phyloP scores from a whole-genome alignment of 1,140 invertebrate species.

The Dysdera silvatica region DNA sequence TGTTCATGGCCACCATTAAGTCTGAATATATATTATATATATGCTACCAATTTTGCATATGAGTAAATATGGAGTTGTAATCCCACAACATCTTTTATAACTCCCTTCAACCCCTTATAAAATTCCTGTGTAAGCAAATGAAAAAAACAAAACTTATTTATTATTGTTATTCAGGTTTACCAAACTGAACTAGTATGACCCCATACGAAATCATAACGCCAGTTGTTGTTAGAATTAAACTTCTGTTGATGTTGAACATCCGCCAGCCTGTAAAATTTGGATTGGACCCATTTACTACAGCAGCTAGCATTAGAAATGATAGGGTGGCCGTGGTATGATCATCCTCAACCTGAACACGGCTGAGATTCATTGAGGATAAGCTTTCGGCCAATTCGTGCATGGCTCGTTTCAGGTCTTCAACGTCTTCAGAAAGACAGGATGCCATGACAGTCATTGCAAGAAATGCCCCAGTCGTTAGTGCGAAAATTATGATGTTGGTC shows the following conservation, averaged over 20 bases:
- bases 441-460: conserved; percentile 7
- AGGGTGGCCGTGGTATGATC: background rate
- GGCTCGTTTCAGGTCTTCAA: conserved; percentile 14
- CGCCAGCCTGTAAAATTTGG: conserved; percentile 18
- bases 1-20: no score
- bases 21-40: no score
- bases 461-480: conserved; percentile 16
- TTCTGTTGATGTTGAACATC: conserved; percentile 26
- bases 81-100: no score
- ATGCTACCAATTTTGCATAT: no score
- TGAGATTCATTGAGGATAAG: no score
- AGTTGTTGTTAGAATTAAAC: conserved; percentile 24
- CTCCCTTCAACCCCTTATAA: no score
- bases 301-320: conserved; percentile 1
- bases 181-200: conserved; percentile 22
- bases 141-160: no score
- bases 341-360: background rate
- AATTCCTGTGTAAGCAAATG: no score
- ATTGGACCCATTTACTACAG: conserved; percentile 19
- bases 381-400: conserved; percentile 16
- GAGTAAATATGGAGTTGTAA: no score
- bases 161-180: no score
- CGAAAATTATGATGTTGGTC: conserved; percentile 18
- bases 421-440: conserved; percentile 6
- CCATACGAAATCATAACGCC: conserved; percentile 27